Evolutionary conservation across 1,140 invertebrate species (phyloP).

Genomic region (Micrasema minimum): DNA sequence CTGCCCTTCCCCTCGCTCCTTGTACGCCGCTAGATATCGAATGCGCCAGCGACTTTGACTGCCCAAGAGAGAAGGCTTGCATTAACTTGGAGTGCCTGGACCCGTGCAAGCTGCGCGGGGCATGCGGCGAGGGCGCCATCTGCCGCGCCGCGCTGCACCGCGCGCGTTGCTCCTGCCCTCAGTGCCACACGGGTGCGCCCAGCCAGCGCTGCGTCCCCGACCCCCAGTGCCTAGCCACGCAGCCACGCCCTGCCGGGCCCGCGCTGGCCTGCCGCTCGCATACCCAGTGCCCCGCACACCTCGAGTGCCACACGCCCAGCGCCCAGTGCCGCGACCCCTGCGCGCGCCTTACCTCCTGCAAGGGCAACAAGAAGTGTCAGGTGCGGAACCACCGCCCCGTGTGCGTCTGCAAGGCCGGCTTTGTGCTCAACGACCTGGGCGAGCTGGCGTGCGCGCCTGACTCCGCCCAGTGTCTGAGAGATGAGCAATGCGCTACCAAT

Average conservation of each 20-base stretch:
- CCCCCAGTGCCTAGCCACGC: conserved; percentile 73
- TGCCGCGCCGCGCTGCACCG: conserved; percentile 85
- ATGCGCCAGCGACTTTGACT: conserved; percentile 90
- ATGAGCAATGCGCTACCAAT: conserved; percentile 87
- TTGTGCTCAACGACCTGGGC: conserved; percentile 84
- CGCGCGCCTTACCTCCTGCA: conserved; percentile 71
- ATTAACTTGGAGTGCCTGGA: conserved; percentile 87
- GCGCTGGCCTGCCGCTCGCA: conserved; percentile 72
- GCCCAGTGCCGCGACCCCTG: conserved; percentile 86
- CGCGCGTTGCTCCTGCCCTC: conserved; percentile 86
- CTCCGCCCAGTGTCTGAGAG: conserved; percentile 78
- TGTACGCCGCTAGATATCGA: conserved; percentile 76
- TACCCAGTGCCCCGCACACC: conserved; percentile 78
- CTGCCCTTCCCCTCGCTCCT: conserved; percentile 65
- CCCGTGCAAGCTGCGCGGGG: conserved; percentile 86
- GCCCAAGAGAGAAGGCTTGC: conserved; percentile 90
- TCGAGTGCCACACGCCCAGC: conserved; percentile 75
- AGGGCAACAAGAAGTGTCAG: conserved; percentile 86
- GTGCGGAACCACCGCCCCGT: conserved; percentile 84
- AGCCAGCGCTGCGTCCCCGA: conserved; percentile 80
- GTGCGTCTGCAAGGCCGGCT: conserved; percentile 90
- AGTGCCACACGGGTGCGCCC: conserved; percentile 86
- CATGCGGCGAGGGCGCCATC: conserved; percentile 88
- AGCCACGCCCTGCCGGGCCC: conserved; percentile 61
- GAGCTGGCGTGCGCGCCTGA: conserved; percentile 86